Evolutionary conservation across 2,888 invertebrate species (phyloP).

Genomic region (Noctua janthina): DNA sequence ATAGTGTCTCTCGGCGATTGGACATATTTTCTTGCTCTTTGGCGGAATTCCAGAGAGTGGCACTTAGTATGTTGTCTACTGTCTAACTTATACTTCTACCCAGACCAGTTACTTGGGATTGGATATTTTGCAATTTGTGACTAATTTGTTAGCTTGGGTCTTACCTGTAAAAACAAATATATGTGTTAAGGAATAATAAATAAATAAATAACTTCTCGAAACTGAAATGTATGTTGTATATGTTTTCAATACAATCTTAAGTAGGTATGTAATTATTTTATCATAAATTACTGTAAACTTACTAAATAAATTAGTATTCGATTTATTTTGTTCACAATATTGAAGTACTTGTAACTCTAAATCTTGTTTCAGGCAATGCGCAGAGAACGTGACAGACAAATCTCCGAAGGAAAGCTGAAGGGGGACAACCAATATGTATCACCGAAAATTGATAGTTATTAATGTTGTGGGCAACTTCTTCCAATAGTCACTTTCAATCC

Average conservation of each 20-base stretch:
- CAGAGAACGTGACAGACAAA: conserved; percentile 92
- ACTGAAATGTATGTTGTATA: not conserved
- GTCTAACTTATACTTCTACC: no score
- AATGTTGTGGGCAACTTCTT: conserved; percentile 45
- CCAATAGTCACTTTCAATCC: conserved; percentile 50
- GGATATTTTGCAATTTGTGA: no score
- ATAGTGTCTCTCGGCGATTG: no score
- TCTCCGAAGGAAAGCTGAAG: conserved; percentile 91
- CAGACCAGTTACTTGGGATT: no score
- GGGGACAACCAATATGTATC: conserved; percentile 90
- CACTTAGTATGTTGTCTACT: no score
- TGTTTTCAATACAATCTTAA: not conserved
- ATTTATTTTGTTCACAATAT: not conserved
- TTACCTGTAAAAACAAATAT: no score
- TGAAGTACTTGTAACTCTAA: not conserved
- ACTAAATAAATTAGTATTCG: not conserved
- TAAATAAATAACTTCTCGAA: not conserved
- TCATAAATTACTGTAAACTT: not conserved
- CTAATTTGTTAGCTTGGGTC: no score
- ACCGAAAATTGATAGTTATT: conserved; percentile 91
- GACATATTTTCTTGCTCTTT: no score
- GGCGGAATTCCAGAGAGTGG: no score
- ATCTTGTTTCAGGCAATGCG: conserved; percentile 88
- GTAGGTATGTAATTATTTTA: not conserved
- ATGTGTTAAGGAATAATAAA: no score